Conservation (phyloP, 2,888 invertebrate genomes). For the Epistrophe grossulariae region DNA sequence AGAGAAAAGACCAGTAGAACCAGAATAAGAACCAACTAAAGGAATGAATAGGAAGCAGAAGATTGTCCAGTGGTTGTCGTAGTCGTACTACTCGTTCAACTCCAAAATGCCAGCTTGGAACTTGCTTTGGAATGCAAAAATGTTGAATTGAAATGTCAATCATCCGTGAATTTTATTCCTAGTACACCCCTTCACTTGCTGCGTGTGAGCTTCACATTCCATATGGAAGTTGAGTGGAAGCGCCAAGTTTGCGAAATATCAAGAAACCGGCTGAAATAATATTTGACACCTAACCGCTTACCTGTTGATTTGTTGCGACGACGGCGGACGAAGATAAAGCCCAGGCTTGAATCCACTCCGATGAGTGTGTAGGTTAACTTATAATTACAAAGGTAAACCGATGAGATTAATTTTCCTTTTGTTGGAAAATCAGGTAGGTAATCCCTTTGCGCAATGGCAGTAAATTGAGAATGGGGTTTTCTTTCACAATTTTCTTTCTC, state of each 20-base stretch:
- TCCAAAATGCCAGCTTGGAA: conserved; percentile 66
- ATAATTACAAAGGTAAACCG: conserved; percentile 38
- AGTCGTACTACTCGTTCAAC: conserved; percentile 9
- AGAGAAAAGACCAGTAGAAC: conserved; percentile 34
- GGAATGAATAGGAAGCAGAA: conserved; percentile 36
- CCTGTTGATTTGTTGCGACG: conserved; percentile 68
- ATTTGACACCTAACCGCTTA: conserved; percentile 68
- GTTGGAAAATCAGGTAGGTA: conserved; percentile 30
- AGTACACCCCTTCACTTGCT: conserved; percentile 15
- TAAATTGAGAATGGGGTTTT: conserved; percentile 20
- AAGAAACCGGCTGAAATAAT: conserved; percentile 58
- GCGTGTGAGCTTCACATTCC: conserved; percentile 10
- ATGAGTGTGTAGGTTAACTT: conserved; percentile 5
- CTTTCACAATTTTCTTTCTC: conserved; percentile 27
- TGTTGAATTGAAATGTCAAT: conserved; percentile 54
- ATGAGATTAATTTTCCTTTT: conserved; percentile 37
- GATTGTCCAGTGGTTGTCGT: background rate
- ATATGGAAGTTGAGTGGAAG: conserved; percentile 37
- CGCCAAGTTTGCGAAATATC: conserved; percentile 20
- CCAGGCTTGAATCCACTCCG: conserved; percentile 2
- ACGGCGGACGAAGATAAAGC: conserved; percentile 1
- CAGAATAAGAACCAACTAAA: conserved; percentile 17
- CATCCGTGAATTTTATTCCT: conserved; percentile 6
- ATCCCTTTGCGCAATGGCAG: conserved; percentile 74
- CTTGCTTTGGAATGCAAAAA: conserved; percentile 61